Percentiles rank a stretch among this genome's conserved stretches.
These are phyloP conservation scores for Platygyra sinensis DNA, from an alignment of 64 coral and sea anemone genomes.

Conservation along the genomic window DNA sequence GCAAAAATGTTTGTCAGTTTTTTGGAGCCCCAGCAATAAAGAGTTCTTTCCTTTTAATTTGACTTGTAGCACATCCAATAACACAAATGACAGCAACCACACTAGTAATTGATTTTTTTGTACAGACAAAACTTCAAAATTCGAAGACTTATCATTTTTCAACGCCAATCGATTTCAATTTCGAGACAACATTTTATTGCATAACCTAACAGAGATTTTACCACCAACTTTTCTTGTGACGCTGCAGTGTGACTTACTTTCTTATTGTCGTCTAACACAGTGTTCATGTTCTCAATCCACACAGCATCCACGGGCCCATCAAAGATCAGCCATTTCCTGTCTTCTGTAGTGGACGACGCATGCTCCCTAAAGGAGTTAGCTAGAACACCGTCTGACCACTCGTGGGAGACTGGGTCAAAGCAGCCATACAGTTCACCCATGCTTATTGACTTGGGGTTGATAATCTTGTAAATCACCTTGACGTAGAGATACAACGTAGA, in stretches of 20 bases:
- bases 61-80: too few relatives aligned
- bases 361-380: slow-evolving; percentile 91
- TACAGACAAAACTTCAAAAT: too few relatives aligned
- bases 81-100: too few relatives aligned
- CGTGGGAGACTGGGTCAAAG: slow-evolving; percentile 96
- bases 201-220: too few relatives aligned
- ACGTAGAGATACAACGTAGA: not conserved
- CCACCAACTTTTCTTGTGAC: too few relatives aligned
- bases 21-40: too few relatives aligned
- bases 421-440: slow-evolving; percentile 98
- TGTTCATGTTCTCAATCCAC: slow-evolving; percentile 99
- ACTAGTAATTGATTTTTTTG: too few relatives aligned
- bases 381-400: slow-evolving; percentile 98
- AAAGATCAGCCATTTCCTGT: slow-evolving; percentile 86
- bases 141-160: too few relatives aligned
- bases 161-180: too few relatives aligned
- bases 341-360: slow-evolving; percentile 82
- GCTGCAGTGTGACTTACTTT: slow-evolving; percentile 54
- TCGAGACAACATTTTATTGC: too few relatives aligned
- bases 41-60: too few relatives aligned
- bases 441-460: slow-evolving; percentile 93
- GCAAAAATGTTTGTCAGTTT: too few relatives aligned
- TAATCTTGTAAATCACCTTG: slow-evolving; percentile 90
- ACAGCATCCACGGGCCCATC: slow-evolving; percentile 94
- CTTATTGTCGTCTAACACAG: slow-evolving; percentile 98